Conservation (phyloP, 2,113 vertebrate genomes). For the Syrmaticus mikado region DNA sequence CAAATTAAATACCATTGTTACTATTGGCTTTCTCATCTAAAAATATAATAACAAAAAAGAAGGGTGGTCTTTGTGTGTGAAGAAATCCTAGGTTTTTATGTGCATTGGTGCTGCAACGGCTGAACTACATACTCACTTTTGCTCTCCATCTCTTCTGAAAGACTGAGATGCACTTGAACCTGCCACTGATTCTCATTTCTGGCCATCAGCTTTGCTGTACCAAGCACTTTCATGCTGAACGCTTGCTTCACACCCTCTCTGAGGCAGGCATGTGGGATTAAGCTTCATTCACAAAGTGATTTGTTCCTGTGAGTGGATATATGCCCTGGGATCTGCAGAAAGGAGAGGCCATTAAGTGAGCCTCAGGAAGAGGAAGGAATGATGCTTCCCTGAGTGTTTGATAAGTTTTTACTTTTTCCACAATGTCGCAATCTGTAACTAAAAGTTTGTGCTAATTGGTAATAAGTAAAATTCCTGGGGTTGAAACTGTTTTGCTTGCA, state of each 20-base stretch:
- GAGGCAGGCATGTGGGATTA: accelerated
- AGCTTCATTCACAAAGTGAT: neutral
- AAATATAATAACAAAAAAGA: neutral
- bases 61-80: accelerated
- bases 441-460: neutral
- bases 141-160: neutral
- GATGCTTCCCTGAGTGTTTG: neutral
- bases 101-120: neutral
- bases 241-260: accelerated
- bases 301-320: neutral
- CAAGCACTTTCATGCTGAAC: accelerated
- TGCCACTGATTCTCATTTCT: accelerated
- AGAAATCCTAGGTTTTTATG: neutral
- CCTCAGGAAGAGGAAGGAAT: neutral
- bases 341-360: neutral
- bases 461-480: neutral
- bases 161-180: accelerated
- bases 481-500: neutral
- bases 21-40: neutral
- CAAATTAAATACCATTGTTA: neutral
- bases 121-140: neutral
- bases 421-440: neutral
- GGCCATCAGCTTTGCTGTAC: neutral
- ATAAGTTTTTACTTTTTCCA: neutral
- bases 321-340: neutral